Evolutionary conservation across 2,113 vertebrate genomes (phyloP), one percentile per base, ranked within the genome.

Genomic region (Solea senegalensis): DNA sequence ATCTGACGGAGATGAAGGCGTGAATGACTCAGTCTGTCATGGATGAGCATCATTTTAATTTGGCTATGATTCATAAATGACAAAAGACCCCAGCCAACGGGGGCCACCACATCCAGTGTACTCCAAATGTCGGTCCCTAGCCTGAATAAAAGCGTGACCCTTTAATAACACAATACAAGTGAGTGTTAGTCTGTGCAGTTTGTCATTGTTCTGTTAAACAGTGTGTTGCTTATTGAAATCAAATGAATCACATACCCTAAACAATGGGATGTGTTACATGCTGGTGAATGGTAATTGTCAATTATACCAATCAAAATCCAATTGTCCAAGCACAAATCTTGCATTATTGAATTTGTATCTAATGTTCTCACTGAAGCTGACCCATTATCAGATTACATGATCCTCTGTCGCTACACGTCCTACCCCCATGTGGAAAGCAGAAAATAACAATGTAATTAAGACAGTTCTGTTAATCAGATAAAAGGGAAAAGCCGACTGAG

Each of bases 281-380:
- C 65, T 13, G 27, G 58, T 81, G 88, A 86, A 91, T 87, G 65
- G 69, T 85, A 87, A 91, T 88, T 75, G 79, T 81, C 82, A 90
- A 90, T 92, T 91, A 90, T 59, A 77, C 78, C 85, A 88, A 90
- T 92, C 85, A 88, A 87, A 90, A 90, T 90, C 84, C 68, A 86
- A 88, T 91, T 91, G 83, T 89, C 81, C 72, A 4, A 73, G 82
- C 73, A 60, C 62, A 81, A 81, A 83, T 85, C 71, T 82, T 62
- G 48, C 57, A 60, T 84, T 80, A 90, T 88, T 88, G 56, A 86
- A 90, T 90, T 82, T 74, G 71, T 64, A 72, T 78, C 74, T 77
- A 80, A 89, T 90, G 83, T 89, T 90, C 89, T 78, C 76, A 76
- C 60, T 71, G 50, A 21, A 71, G 55, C 85, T 71, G 54, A 60